Evolutionary conservation across 1,140 invertebrate genomes (phyloP).

Genomic region (Heliconius congener): DNA sequence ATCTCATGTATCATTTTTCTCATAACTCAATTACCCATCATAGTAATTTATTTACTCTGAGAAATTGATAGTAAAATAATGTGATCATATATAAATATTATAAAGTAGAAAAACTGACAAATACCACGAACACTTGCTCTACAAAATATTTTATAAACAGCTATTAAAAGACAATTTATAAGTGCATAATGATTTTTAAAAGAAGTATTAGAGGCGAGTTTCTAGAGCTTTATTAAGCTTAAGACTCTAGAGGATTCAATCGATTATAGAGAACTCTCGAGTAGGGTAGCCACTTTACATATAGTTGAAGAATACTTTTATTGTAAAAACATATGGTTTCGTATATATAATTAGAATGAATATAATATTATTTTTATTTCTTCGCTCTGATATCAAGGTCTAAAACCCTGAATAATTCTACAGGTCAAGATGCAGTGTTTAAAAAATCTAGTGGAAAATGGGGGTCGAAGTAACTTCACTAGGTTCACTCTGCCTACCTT

Average conservation of each 20-base stretch:
- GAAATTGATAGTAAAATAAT: neutral
- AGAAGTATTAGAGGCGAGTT: slow-evolving; percentile 27
- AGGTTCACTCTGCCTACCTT: no score
- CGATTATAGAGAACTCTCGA: slow-evolving; percentile 27
- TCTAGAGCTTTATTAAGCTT: slow-evolving; percentile 36
- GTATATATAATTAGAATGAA: no score
- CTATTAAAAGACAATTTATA: slow-evolving; percentile 29
- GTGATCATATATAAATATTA: neutral
- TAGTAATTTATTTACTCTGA: neutral
- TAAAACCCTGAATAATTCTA: no score
- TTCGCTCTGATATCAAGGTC: neutral
- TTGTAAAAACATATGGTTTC: neutral
- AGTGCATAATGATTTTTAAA: slow-evolving; percentile 33
- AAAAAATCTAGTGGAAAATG: no score
- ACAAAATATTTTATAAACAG: neutral
- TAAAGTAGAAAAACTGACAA: neutral
- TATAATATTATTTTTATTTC: neutral
- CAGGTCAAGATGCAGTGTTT: no score
- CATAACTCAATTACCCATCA: neutral
- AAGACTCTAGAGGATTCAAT: slow-evolving; percentile 20
- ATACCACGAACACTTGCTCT: neutral
- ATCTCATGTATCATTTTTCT: neutral
- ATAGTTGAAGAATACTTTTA: neutral
- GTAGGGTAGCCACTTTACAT: slow-evolving; percentile 16
- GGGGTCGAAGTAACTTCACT: no score